Base-by-base conservation (phyloP, 2,113 vertebrate species). In the Nematolebias whitei region DNA sequence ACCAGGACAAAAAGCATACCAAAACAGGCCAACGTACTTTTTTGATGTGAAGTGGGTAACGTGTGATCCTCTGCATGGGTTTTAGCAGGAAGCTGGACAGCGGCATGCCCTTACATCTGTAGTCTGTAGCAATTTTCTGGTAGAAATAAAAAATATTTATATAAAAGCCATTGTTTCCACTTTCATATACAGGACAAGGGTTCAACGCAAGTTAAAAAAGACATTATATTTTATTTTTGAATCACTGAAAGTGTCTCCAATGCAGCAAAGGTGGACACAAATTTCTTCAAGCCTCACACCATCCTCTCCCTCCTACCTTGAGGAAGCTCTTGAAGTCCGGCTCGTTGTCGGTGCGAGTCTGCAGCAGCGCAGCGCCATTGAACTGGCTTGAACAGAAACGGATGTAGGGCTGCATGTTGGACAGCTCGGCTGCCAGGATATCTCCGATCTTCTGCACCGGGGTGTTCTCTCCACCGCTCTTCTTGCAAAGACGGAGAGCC, bases 61-160 rank as follows among this genome's bases (percentile, higher is more conserved):
- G 96, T 0, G 98, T 98, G 85, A 99, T 98, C 85, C 97, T 94
- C 81, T 99, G 98, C 98, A 99, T 99, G 38, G 98, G 98, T 59
- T 99, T 99, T 82, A 98, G 92, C 71, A 98, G 92, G 89, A 98
- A 99, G 84, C 98, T 99, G 87, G 97, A 98, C 56, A 99, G 92
- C 7, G 98, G 98, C 98, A 99, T 99, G 24, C 98, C 98, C 90
- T 98, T 96, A 88, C 98, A 99, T 2, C 96, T 93, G 47, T 96
- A 93, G 86, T 98, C 95, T 52, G 94, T 92, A 3, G 96, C 97
- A 9, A 99, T 92, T 94, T 95, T 98, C 98, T 99, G 51, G 51
- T 24, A 16, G 55, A 23, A 59, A 50, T 14, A 64, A 48, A 57
- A 62, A 19, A 75, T 5, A 2, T 20, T 12, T 19, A 35, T 19